Evolutionary conservation across 2,888 invertebrate genomes (phyloP), one percentile per base, ranked within the genome.

Genomic region (Amiota minor): DNA sequence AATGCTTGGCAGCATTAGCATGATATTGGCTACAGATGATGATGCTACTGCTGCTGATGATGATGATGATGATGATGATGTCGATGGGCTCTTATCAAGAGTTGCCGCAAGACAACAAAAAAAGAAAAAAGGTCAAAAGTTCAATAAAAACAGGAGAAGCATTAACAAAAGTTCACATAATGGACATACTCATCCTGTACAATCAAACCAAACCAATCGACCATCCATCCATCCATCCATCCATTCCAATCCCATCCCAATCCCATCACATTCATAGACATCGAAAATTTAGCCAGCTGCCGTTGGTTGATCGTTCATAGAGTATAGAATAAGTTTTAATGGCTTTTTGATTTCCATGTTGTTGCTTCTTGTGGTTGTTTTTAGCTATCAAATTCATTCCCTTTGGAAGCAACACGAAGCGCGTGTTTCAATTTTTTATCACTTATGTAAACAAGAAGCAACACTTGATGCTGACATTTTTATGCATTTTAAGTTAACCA

Each of bases 291-390:
- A 72, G 74, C 71, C 18, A 59, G 11, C 59, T 18, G n/a, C 18
- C 16, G 59, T 59, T 18, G 59, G 59, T 59, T 12, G 35, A 35
- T 35, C 35, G 2, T 35, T 35, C 35, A 35, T 35, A 35, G 35
- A 35, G 35, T 35, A 35, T 3, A 35, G 35, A 77, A 79, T 77
- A 76, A 77, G 81, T 81, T 84, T 84, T 88, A 88, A 88, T 88
- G 87, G 87, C 78, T 87, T 88, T 88, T 88, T 88, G 87, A 88
- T 88, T 83, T 82, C 79, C 84, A 71, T 79, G 78, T 74, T 75
- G 72, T 67, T 67, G 3, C 64, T 68, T 56, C 68, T 71, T 35
- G 61, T 56, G n/a, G 10, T 72, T 76, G 77, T 74, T 68, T 74
- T 72, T 68, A 59, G 18, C 35, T 35, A 35, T 8, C 35, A 35